Conservation (phyloP, 1,140 invertebrate species). For the silkworm (Bombyx mori) region DNA sequence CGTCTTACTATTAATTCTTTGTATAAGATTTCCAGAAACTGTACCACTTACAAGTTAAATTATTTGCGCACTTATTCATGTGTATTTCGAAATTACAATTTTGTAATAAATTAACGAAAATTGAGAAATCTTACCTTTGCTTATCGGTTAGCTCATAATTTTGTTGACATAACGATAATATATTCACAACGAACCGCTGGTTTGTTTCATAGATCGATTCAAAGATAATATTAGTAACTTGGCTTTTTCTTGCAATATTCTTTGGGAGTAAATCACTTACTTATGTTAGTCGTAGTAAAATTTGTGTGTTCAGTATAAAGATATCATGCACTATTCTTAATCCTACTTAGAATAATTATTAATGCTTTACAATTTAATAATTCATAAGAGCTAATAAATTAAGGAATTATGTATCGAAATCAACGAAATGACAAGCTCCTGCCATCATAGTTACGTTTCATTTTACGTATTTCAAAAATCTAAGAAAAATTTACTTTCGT, state of each 20-base stretch:
- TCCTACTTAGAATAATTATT: no score
- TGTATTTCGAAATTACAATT: neutral
- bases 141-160: slow-evolving; percentile 48
- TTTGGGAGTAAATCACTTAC: slow-evolving; percentile 6
- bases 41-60: no score
- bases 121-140: slow-evolving; percentile 31
- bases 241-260: slow-evolving; percentile 9
- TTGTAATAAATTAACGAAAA: neutral
- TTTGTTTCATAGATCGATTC: slow-evolving; percentile 48
- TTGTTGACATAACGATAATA: slow-evolving; percentile 45
- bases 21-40: no score
- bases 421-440: slow-evolving; percentile 40
- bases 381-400: slow-evolving; percentile 21
- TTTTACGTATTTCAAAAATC: slow-evolving; percentile 6
- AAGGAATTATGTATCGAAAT: slow-evolving; percentile 26
- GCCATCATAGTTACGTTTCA: slow-evolving; percentile 40
- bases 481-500: no score
- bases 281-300: no score
- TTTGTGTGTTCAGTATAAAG: no score
- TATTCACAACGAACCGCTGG: slow-evolving; percentile 36
- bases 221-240: slow-evolving; percentile 29
- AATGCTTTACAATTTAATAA: no score
- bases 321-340: no score
- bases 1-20: no score
- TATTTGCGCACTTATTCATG: no score